Percentiles rank a stretch among this genome's conserved stretches.
These are phyloP conservation scores for Dryococelus australis DNA, from an alignment of 2,888 invertebrate species.

Conservation along the genomic window DNA sequence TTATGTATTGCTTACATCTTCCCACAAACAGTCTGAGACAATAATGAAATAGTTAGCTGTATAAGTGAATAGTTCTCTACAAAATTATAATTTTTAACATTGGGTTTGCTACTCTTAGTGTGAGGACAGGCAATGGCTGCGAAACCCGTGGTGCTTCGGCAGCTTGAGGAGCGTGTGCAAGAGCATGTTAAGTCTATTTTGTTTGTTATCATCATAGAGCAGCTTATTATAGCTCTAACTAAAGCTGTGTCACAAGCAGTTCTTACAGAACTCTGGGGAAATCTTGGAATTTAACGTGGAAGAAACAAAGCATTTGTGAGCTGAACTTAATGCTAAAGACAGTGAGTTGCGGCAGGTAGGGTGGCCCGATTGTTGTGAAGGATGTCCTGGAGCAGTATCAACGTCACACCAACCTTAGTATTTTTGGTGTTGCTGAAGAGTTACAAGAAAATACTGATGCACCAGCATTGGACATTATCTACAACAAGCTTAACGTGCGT, in stretches of 20 bases:
- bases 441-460: not conserved
- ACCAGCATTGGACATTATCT: not conserved
- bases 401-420: not conserved
- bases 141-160: too few relatives aligned
- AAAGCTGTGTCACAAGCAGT: not conserved
- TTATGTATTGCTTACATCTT: too few relatives aligned
- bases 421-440: not conserved
- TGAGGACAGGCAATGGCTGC: too few relatives aligned
- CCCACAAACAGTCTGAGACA: too few relatives aligned
- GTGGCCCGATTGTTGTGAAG: not conserved
- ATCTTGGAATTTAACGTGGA: not conserved
- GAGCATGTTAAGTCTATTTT: too few relatives aligned
- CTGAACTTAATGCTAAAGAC: not conserved
- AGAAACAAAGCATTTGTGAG: not conserved
- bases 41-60: too few relatives aligned
- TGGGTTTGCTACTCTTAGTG: too few relatives aligned
- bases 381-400: slow-evolving; percentile 6
- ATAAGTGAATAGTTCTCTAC: too few relatives aligned
- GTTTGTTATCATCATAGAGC: too few relatives aligned
- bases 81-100: too few relatives aligned
- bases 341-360: not conserved
- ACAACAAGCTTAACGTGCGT: not conserved
- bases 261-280: not conserved
- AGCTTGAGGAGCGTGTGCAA: too few relatives aligned
- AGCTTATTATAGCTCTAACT: not conserved